These are phyloP conservation scores for Pristionchus fissidentatus DNA, from an alignment of 2,888 invertebrate genomes.

Conservation along the genomic window DNA sequence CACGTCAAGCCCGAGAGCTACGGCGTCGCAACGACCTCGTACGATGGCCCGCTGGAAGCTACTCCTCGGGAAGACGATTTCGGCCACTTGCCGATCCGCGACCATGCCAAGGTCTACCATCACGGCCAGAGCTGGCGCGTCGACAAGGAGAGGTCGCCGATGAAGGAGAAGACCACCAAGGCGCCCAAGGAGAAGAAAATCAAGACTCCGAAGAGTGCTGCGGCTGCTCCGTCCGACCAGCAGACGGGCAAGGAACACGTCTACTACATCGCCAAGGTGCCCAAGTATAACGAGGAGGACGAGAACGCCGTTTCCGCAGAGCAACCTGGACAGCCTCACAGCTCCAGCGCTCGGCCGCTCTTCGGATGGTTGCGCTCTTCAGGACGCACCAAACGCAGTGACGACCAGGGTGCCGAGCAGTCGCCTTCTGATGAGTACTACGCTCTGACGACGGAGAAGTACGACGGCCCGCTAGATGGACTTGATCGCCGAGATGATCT, in stretches of 20 bases:
- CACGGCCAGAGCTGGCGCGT: constrained; percentile 4
- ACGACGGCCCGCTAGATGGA: constrained; percentile 33
- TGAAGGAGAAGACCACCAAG: constrained; percentile 10
- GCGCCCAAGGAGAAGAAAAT: constrained; percentile 37
- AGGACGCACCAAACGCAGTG: constrained; percentile 11
- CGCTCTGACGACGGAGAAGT: constrained; percentile 1
- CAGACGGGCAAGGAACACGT: constrained; percentile 31
- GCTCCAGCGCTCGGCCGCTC: constrained; percentile 6
- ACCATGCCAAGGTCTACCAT: constrained; percentile 33
- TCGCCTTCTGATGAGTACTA: constrained; percentile 41
- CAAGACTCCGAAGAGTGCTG: constrained; percentile 14
- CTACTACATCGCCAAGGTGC: constrained; percentile 44
- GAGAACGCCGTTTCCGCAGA: neutral
- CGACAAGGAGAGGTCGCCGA: constrained; percentile 25
- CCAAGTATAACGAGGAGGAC: constrained; percentile 30
- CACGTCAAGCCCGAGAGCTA: constrained; percentile 35
- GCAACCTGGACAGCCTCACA: neutral
- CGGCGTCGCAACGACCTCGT: constrained; percentile 33
- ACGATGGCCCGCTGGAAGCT: constrained; percentile 37
- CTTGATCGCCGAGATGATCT: constrained; percentile 38
- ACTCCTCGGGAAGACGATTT: constrained; percentile 37
- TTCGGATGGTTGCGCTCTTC: constrained; percentile 41
- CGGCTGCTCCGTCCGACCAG: neutral
- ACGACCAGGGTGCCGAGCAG: constrained; percentile 2
- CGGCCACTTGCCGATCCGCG: constrained; percentile 22